A percentile compares a stretch with the other conserved stretches of the same genome.
Conservation (phyloP, 2,113 vertebrate genomes). For the Podarcis muralis region DNA sequence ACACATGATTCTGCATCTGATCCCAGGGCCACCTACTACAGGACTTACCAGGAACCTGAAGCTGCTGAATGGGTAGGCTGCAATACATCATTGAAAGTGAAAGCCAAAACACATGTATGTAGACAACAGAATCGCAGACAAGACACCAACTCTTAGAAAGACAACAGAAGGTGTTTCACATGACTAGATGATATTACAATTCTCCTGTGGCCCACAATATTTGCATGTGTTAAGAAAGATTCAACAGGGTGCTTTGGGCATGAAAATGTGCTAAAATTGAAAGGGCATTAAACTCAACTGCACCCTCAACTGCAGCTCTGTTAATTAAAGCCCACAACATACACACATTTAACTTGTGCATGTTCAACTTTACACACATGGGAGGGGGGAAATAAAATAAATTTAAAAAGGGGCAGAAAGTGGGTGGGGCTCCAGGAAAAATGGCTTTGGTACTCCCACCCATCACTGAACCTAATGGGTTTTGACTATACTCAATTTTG, state of each 20-base stretch:
- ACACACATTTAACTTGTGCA: too few relatives aligned
- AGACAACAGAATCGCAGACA: neutral
- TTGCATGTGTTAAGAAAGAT: neutral
- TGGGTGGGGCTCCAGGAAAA: too few relatives aligned
- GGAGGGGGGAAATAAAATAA: too few relatives aligned
- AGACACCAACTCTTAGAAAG: neutral
- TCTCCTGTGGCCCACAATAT: neutral
- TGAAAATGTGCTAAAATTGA: neutral
- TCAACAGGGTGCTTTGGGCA: neutral
- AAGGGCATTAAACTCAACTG: neutral
- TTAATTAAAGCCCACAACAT: too few relatives aligned
- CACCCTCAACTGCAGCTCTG: neutral
- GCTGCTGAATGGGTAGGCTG: neutral
- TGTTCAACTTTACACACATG: too few relatives aligned
- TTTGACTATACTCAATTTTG: too few relatives aligned
- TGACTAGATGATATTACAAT: neutral
- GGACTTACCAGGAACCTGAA: too few relatives aligned
- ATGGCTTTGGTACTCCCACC: too few relatives aligned
- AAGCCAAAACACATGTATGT: neutral
- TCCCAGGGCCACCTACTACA: neutral
- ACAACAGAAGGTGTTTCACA: neutral
- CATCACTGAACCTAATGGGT: too few relatives aligned
- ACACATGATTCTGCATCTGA: neutral
- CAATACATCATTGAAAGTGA: too few relatives aligned
- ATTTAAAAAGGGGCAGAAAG: too few relatives aligned